Evolutionary conservation across 2,113 vertebrate species (phyloP).

Genomic region (Dascyllus trimaculatus): DNA sequence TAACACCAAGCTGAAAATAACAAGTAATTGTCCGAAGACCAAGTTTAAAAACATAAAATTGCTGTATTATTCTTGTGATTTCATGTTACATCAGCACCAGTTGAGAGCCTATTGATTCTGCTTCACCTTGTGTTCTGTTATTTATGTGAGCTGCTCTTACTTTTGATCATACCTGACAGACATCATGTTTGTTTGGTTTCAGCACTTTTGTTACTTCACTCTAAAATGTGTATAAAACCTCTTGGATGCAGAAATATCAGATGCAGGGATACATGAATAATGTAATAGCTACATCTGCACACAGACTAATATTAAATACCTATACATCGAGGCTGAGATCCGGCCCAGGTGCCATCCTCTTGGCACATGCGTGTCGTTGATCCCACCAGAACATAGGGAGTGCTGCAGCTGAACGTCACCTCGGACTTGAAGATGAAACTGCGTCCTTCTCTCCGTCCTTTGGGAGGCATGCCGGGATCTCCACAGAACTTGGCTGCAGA

Average conservation of each 20-base stretch:
- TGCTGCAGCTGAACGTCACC: slow-evolving; percentile 91
- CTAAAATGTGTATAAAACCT: too few species aligned
- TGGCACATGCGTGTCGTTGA: slow-evolving; percentile 92
- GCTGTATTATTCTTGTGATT: slow-evolving; percentile 18
- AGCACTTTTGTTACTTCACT: too few species aligned
- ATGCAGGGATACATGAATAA: too few species aligned
- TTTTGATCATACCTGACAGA: background rate
- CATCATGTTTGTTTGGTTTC: too few species aligned
- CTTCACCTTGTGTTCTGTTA: slow-evolving; percentile 22
- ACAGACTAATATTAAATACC: slow-evolving; percentile 78
- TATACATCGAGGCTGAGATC: slow-evolving; percentile 94
- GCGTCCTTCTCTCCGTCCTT: slow-evolving; percentile 92
- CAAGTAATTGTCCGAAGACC: too few species aligned
- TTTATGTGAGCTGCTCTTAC: background rate
- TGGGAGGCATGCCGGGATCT: slow-evolving; percentile 91
- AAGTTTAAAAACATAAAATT: too few species aligned
- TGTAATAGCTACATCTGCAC: background rate
- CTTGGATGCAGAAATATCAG: too few species aligned
- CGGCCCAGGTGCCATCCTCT: slow-evolving; percentile 94
- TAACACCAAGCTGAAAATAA: too few species aligned
- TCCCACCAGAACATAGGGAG: slow-evolving; percentile 92
- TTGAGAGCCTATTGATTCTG: background rate
- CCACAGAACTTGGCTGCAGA: slow-evolving; percentile 95
- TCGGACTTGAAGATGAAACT: slow-evolving; percentile 98
- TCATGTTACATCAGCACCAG: slow-evolving; percentile 27